These are phyloP conservation scores for Hyposmocoma kahamanoa DNA, from an alignment of 1,140 invertebrate species.

Conservation along the genomic window DNA sequence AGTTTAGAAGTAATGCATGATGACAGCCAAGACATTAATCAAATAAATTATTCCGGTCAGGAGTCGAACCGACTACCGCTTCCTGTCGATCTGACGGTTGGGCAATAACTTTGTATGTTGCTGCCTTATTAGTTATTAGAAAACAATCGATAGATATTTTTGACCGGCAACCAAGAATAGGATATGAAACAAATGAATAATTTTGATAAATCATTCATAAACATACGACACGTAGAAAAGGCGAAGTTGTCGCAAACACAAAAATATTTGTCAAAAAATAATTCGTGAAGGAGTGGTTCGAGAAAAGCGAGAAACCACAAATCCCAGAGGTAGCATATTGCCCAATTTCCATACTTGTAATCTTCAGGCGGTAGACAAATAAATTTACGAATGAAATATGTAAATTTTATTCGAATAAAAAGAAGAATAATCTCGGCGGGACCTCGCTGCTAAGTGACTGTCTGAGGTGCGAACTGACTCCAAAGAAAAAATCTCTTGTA, in stretches of 20 bases:
- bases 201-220: too few species aligned
- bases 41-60: conserved; percentile 39
- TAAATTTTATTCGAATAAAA: conserved; percentile 41
- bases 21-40: conserved; percentile 34
- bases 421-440: conserved; percentile 24
- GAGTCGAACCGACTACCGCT: conserved; percentile 40
- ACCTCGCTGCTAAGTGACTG: conserved; percentile 23
- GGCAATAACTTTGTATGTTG: conserved; percentile 15
- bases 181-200: too few species aligned
- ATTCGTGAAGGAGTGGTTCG: too few species aligned
- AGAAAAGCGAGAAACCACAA: neutral
- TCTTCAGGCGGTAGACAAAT: conserved; percentile 31
- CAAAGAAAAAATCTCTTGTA: conserved; percentile 16
- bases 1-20: conserved; percentile 24
- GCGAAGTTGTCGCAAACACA: too few species aligned
- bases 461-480: conserved; percentile 32
- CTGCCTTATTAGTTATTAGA: neutral
- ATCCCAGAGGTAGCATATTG: conserved; percentile 29
- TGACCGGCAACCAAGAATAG: neutral
- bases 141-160: neutral
- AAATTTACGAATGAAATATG: conserved; percentile 47
- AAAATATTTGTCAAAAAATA: too few species aligned
- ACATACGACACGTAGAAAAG: too few species aligned
- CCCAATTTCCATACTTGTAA: conserved; percentile 49
- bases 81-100: conserved; percentile 28